These are phyloP conservation scores for Mya arenaria DNA, from an alignment of 1,140 invertebrate genomes.

Conservation along the genomic window DNA sequence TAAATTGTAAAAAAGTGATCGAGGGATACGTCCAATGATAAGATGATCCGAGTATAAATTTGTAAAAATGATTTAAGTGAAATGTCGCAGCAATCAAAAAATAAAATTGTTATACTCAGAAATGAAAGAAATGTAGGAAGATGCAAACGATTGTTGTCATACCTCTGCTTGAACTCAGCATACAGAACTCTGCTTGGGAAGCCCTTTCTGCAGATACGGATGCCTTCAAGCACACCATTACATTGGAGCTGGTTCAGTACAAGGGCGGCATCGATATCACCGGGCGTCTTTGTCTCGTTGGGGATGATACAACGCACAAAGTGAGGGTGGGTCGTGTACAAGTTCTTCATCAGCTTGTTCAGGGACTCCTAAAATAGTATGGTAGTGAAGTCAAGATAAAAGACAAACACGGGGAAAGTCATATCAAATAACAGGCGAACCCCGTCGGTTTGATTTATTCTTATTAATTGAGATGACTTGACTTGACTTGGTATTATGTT, in stretches of 20 bases:
- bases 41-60: too few species aligned
- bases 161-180: conserved; percentile 98
- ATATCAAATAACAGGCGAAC: too few species aligned
- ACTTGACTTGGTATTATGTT: not conserved
- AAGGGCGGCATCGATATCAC: conserved; percentile 97
- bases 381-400: not conserved
- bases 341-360: conserved; percentile 91
- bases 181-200: conserved; percentile 99
- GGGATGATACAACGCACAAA: conserved; percentile 99
- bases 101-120: not conserved
- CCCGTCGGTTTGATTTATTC: too few species aligned
- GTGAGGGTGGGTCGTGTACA: conserved; percentile 97
- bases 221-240: conserved; percentile 99
- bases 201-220: conserved; percentile 99
- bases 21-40: too few species aligned
- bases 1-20: too few species aligned
- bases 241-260: conserved; percentile 99
- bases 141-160: not conserved
- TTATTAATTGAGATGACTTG: not conserved
- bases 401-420: too few species aligned
- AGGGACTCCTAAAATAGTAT: conserved; percentile 60
- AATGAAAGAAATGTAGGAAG: not conserved
- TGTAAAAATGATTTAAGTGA: too few species aligned
- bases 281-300: conserved; percentile 97
- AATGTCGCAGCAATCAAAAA: not conserved